Conservation (phyloP, 2,888 invertebrate species). For the Zhuqinia jingwanae region DNA sequence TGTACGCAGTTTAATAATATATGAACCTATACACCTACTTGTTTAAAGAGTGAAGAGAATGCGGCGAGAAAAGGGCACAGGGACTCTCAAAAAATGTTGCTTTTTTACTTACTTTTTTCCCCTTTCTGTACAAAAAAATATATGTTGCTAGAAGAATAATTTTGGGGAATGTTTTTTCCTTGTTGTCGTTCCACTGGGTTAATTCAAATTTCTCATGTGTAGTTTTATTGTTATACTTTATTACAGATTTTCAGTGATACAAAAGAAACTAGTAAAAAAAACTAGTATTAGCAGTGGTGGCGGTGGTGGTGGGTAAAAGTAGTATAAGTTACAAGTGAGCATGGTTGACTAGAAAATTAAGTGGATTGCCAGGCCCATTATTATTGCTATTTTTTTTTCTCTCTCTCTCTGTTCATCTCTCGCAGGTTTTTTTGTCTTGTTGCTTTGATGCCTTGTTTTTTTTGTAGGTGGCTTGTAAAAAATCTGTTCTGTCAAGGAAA, state of each 20-base stretch:
- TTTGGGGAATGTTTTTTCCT: background rate
- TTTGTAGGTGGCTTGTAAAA: conserved; percentile 14
- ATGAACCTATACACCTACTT: too few relatives aligned
- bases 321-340: too few relatives aligned
- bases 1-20: too few relatives aligned
- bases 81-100: background rate
- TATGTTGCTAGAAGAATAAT: too few relatives aligned
- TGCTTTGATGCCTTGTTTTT: conserved; percentile 12
- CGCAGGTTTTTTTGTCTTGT: conserved; percentile 45
- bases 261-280: background rate
- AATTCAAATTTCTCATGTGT: too few relatives aligned
- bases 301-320: background rate
- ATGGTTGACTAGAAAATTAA: conserved; percentile 59
- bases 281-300: background rate
- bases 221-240: too few relatives aligned
- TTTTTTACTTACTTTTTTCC: too few relatives aligned
- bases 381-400: conserved; percentile 49
- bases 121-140: background rate
- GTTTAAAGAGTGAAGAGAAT: background rate
- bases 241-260: too few relatives aligned
- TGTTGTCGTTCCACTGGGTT: background rate
- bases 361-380: conserved; percentile 57
- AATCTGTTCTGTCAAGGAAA: conserved; percentile 30
- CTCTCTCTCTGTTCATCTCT: background rate
- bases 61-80: background rate